These are phyloP conservation scores for Cryptotis parvus DNA, from an alignment of 2,113 vertebrate genomes.

Conservation along the genomic window DNA sequence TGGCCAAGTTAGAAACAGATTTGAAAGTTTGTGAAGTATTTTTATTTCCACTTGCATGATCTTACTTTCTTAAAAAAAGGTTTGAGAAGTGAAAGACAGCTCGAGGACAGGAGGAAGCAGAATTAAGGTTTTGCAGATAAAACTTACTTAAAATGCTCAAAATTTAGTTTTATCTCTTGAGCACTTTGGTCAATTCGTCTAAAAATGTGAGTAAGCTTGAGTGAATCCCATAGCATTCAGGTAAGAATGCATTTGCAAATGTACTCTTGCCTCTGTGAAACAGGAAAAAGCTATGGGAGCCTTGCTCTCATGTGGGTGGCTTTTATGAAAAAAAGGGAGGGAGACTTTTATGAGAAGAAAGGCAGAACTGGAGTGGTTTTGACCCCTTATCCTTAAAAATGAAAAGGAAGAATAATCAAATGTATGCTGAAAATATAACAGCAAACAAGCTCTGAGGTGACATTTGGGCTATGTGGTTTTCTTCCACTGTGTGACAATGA, in stretches of 20 bases:
- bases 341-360: conserved; percentile 64
- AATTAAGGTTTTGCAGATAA: background rate
- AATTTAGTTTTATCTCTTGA: conserved; percentile 7
- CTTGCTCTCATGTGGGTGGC: conserved; percentile 32
- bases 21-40: background rate
- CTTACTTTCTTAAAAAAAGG: background rate
- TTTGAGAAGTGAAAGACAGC: background rate
- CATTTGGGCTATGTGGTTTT: conserved; percentile 84
- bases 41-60: background rate
- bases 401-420: conserved; percentile 81
- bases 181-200: conserved; percentile 39
- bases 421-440: conserved; percentile 71
- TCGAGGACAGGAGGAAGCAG: background rate
- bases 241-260: conserved; percentile 44
- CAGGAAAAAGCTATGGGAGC: background rate
- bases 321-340: background rate
- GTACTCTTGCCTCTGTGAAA: conserved; percentile 26
- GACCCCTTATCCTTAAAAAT: conserved; percentile 71
- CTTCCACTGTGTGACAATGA: conserved; percentile 76
- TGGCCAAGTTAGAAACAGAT: background rate
- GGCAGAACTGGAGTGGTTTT: conserved; percentile 52
- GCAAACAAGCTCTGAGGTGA: conserved; percentile 65
- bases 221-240: conserved; percentile 4
- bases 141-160: background rate
- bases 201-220: conserved; percentile 24